phyloP scores from a whole-genome alignment of 1,140 invertebrate genomes.

The Nomia melanderi region DNA sequence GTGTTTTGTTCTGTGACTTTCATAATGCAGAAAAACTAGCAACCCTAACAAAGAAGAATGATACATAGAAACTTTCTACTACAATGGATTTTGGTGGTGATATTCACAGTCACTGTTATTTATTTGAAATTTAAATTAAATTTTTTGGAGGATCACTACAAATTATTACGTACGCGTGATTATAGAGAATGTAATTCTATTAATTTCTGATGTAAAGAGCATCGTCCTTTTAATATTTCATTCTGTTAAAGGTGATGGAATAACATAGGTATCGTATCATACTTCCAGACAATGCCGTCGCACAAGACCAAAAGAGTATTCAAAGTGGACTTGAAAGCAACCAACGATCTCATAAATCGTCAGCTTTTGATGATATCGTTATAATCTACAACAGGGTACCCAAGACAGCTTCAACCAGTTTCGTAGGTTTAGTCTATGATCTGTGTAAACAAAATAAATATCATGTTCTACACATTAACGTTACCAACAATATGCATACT shows the following conservation, averaged over 20 bases:
- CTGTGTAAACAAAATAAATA: slow-evolving; percentile 95
- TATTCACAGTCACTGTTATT: slow-evolving; percentile 68
- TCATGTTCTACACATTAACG: slow-evolving; percentile 97
- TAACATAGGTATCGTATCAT: slow-evolving; percentile 46
- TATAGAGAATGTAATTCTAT: slow-evolving; percentile 33
- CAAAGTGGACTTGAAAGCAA: slow-evolving; percentile 55
- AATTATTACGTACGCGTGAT: slow-evolving; percentile 68
- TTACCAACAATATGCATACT: slow-evolving; percentile 96
- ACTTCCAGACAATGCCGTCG: slow-evolving; percentile 66
- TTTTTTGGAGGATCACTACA: slow-evolving; percentile 70
- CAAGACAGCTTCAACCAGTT: slow-evolving; percentile 99
- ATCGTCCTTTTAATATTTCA: slow-evolving; percentile 50
- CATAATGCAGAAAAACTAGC: neutral
- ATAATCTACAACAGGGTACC: slow-evolving; percentile 98
- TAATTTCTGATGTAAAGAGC: slow-evolving; percentile 16
- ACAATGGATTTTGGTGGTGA: slow-evolving; percentile 73
- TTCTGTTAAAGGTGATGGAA: slow-evolving; percentile 48
- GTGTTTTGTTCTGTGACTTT: neutral
- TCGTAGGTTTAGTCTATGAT: slow-evolving; percentile 98
- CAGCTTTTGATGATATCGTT: slow-evolving; percentile 83
- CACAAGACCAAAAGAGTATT: slow-evolving; percentile 64
- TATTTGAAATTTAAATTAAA: slow-evolving; percentile 72
- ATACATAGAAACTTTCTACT: slow-evolving; percentile 73
- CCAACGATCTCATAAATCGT: slow-evolving; percentile 30
- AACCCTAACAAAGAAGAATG: slow-evolving; percentile 60